phyloP scores from a whole-genome alignment of 1,140 invertebrate species.

The Drosophila parvula region DNA sequence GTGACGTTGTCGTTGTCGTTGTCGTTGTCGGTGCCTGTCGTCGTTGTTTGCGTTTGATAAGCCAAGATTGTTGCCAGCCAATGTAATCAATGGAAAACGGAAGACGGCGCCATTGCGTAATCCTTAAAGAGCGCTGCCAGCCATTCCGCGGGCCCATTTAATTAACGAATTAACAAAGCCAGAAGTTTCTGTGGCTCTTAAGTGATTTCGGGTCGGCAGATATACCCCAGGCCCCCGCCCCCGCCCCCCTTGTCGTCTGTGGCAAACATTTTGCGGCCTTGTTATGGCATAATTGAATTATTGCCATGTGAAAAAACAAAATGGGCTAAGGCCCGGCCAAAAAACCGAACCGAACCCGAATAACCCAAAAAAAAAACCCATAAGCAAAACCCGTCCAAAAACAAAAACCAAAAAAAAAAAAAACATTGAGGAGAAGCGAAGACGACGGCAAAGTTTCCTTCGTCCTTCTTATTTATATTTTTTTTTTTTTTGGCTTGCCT shows the following conservation, averaged over 20 bases:
- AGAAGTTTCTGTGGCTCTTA: constrained; percentile 78
- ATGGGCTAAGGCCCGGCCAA: constrained; percentile 39
- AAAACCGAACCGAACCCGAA: constrained; percentile 22
- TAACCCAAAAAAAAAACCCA: constrained; percentile 16
- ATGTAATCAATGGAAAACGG: constrained; percentile 71
- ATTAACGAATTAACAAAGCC: constrained; percentile 82
- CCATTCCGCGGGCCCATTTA: constrained; percentile 63
- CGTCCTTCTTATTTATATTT: constrained; percentile 49
- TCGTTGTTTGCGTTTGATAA: constrained; percentile 74
- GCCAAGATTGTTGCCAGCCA: constrained; percentile 70
- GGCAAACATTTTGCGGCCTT: constrained; percentile 77
- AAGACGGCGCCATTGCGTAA: constrained; percentile 59
- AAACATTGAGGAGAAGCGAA: constrained; percentile 7
- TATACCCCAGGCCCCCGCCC: no score
- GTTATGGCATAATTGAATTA: constrained; percentile 81
- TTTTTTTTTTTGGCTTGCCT: constrained; percentile 22
- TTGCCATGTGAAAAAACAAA: constrained; percentile 78
- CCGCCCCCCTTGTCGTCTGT: neutral
- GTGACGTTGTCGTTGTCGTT: constrained; percentile 5
- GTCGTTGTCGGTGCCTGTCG: constrained; percentile 25
- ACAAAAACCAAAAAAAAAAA: constrained; percentile 9
- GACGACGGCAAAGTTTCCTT: constrained; percentile 67
- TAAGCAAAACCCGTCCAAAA: constrained; percentile 9
- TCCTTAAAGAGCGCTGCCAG: constrained; percentile 67
- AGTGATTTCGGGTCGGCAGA: constrained; percentile 64